Conservation (phyloP, 2,797 vertebrate genomes). For the Typhlichthys eigenmanni region DNA sequence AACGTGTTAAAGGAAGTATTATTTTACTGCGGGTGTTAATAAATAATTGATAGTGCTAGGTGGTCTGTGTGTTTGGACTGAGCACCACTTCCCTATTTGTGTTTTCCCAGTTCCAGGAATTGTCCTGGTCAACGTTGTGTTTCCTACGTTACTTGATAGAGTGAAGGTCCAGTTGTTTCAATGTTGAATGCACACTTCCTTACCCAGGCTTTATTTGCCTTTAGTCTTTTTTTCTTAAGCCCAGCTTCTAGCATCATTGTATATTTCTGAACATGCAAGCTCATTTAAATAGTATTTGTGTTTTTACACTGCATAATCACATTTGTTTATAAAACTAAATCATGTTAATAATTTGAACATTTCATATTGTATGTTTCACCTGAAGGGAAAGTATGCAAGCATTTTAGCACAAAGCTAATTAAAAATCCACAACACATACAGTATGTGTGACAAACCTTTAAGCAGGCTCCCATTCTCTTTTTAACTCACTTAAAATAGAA, state of each 20-base stretch:
- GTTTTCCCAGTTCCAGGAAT: conserved; percentile 73
- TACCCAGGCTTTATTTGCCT: conserved; percentile 58
- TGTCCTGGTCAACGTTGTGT: conserved; percentile 66
- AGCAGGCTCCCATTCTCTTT: too few species aligned
- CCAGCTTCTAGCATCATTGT: conserved; percentile 45
- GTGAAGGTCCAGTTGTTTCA: conserved; percentile 65
- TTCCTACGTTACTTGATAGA: conserved; percentile 71
- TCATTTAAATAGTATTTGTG: neutral
- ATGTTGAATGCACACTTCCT: conserved; percentile 72
- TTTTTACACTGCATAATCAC: neutral
- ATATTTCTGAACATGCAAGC: conserved; percentile 13
- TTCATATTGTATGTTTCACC: neutral
- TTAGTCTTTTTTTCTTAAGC: conserved; percentile 61
- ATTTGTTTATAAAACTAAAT: too few species aligned
- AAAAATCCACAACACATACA: neutral
- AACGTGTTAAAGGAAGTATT: conserved; percentile 60
- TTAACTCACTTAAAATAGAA: neutral
- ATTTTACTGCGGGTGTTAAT: conserved; percentile 66
- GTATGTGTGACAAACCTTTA: too few species aligned
- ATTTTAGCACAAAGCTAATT: neutral
- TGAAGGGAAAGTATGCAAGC: neutral
- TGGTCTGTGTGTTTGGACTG: conserved; percentile 52
- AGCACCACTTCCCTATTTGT: conserved; percentile 69
- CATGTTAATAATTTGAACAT: too few species aligned
- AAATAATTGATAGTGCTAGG: conserved; percentile 71